Evolutionary conservation across 2,113 vertebrate genomes (phyloP).

Genomic region (Scomber colias): DNA sequence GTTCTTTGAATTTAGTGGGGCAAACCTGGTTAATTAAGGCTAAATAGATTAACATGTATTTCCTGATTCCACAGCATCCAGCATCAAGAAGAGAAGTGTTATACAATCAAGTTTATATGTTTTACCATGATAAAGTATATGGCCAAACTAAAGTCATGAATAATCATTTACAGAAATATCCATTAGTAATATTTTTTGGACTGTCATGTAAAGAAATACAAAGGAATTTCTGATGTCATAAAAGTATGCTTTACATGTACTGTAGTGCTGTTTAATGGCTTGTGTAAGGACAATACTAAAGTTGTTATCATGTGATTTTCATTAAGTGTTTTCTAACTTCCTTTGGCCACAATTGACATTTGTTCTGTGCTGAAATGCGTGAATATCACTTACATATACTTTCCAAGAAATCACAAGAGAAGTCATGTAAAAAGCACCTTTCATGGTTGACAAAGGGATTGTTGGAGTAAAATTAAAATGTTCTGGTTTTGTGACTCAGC

Average conservation of each 20-base stretch:
- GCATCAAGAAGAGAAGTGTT: background rate
- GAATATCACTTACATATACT: background rate
- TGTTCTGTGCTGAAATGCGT: background rate
- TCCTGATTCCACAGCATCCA: too few species aligned
- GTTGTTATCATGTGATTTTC: background rate
- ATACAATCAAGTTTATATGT: background rate
- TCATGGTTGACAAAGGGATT: background rate
- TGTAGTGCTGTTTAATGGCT: background rate
- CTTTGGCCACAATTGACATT: background rate
- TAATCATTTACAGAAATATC: background rate
- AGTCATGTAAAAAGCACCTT: background rate
- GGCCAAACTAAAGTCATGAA: background rate
- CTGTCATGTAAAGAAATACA: too few species aligned
- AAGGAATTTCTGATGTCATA: background rate
- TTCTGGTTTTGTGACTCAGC: conserved; percentile 38
- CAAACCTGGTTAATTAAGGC: too few species aligned
- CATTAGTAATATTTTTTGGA: background rate
- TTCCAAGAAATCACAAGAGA: conserved; percentile 6
- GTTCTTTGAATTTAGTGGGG: too few species aligned
- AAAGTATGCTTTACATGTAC: background rate
- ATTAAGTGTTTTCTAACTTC: background rate
- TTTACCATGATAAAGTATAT: background rate
- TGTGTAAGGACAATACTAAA: background rate
- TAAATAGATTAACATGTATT: too few species aligned
- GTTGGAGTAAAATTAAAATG: background rate